A percentile compares a stretch with the other conserved stretches of the same genome.
phyloP scores from a whole-genome alignment of 2,113 vertebrate species.

The Esox niger region DNA sequence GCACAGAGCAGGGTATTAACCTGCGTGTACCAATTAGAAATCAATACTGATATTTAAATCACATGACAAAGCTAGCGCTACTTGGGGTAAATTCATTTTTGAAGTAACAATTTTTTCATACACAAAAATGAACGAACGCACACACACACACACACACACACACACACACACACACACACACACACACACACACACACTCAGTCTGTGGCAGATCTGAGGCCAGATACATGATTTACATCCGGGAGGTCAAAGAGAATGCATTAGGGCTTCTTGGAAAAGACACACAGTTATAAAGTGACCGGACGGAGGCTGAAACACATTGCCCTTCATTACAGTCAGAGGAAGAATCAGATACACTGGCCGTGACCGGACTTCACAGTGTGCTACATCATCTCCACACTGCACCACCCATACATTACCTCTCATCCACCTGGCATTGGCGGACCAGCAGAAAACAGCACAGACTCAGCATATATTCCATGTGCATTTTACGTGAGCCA shows the following conservation, averaged over 20 bases:
- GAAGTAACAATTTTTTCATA: background rate
- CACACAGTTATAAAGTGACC: conserved; percentile 66
- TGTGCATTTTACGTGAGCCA: too few species aligned
- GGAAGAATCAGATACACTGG: conserved; percentile 56
- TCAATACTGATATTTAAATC: background rate
- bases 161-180: conserved; percentile 19
- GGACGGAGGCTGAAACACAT: conserved; percentile 60
- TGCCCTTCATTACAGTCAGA: conserved; percentile 69
- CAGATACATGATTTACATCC: conserved; percentile 60
- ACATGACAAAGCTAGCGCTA: background rate
- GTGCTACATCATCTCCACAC: background rate
- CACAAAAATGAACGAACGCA: background rate
- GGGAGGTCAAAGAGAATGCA: conserved; percentile 73
- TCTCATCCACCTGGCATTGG: too few species aligned
- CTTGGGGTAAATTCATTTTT: too few species aligned
- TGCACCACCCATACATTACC: too few species aligned
- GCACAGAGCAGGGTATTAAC: background rate
- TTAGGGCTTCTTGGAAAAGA: conserved; percentile 65
- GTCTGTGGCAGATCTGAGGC: background rate
- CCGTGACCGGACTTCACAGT: conserved; percentile 55
- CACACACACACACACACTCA: conserved; percentile 12
- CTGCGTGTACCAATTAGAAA: background rate
- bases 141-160: conserved; percentile 10
- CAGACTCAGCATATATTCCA: too few species aligned
- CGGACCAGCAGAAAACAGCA: conserved; percentile 1